Evolutionary conservation across 2,113 vertebrate species (phyloP).

Genomic region (Chitala chitala): DNA sequence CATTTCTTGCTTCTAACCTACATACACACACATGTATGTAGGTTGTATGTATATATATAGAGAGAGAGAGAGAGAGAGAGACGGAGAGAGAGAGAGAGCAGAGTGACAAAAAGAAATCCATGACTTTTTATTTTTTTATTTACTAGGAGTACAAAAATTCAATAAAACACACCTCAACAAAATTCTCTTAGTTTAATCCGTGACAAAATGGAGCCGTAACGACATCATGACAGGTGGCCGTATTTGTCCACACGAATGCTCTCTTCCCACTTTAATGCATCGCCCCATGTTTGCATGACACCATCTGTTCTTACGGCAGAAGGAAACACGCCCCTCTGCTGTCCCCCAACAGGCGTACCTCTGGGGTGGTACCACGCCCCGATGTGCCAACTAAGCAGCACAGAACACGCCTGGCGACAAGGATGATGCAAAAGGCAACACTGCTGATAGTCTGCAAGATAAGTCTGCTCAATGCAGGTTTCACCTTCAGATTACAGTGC

Average conservation of each 20-base stretch:
- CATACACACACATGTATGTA: too few species aligned
- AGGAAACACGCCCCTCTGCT: neutral
- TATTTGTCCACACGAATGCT: neutral
- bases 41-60: too few species aligned
- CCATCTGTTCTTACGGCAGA: too few species aligned
- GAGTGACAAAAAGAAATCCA: too few species aligned
- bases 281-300: too few species aligned
- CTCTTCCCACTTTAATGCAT: neutral
- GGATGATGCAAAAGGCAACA: neutral
- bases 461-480: neutral
- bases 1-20: too few species aligned
- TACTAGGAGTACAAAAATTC: too few species aligned
- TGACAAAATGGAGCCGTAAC: neutral
- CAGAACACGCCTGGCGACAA: neutral
- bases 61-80: too few species aligned
- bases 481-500: neutral
- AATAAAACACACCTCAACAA: neutral
- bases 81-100: too few species aligned
- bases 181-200: neutral
- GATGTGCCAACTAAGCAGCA: neutral
- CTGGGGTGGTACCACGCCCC: neutral
- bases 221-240: neutral
- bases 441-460: neutral
- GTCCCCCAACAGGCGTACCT: neutral
- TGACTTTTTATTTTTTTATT: too few species aligned